Evolutionary conservation across 2,797 vertebrate species (phyloP).

Genomic region (Streptopelia turtur): DNA sequence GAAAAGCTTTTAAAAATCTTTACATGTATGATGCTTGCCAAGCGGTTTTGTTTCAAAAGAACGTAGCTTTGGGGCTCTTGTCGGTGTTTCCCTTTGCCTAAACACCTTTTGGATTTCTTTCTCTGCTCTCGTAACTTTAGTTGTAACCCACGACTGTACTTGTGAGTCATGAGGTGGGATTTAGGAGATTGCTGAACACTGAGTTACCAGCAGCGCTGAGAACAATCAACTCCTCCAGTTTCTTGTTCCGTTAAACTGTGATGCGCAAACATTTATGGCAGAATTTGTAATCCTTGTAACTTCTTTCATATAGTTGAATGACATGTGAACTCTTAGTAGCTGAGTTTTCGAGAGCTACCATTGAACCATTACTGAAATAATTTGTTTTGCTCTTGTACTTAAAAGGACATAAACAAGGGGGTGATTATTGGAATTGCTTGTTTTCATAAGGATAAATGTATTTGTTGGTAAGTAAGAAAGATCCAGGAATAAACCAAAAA

Average conservation of each 20-base stretch:
- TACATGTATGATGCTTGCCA: neutral
- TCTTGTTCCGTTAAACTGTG: neutral
- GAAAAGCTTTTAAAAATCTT: neutral
- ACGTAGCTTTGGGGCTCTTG: neutral
- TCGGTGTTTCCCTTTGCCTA: neutral
- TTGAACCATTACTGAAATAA: neutral
- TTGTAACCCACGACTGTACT: neutral
- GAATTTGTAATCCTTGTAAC: neutral
- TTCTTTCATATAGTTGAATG: neutral
- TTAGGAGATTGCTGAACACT: slow-evolving; percentile 3
- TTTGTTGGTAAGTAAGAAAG: neutral
- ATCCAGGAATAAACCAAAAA: neutral
- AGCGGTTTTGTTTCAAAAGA: neutral
- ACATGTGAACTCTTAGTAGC: neutral
- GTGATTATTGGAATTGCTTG: neutral
- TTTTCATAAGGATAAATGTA: neutral
- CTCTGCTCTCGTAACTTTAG: neutral
- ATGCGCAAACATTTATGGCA: neutral
- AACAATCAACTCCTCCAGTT: slow-evolving; percentile 16
- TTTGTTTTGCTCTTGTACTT: neutral
- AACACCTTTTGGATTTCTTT: neutral
- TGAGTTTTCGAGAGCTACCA: neutral
- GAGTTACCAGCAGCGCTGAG: neutral
- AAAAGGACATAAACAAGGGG: neutral
- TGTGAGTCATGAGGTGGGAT: neutral